These are phyloP conservation scores for Oxystoma pomonae DNA, from an alignment of 2,888 invertebrate species.

Conservation along the genomic window DNA sequence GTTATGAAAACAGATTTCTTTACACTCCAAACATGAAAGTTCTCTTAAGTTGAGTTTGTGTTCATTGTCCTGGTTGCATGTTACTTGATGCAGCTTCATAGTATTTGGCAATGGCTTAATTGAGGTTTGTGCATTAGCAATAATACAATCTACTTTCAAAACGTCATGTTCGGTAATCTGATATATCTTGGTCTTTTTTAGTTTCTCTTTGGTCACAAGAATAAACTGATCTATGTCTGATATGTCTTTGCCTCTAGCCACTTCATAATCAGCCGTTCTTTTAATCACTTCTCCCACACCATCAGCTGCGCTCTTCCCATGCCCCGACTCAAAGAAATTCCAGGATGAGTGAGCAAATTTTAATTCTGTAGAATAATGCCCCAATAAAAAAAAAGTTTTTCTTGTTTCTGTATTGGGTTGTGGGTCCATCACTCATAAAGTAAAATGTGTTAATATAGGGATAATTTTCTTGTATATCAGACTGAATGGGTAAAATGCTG, in stretches of 20 bases:
- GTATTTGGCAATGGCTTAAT: no score
- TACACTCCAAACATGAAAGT: no score
- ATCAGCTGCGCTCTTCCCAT: not conserved
- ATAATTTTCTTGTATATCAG: not conserved
- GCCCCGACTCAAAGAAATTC: not conserved
- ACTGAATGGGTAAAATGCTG: not conserved
- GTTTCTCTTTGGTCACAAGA: no score
- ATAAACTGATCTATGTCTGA: not conserved
- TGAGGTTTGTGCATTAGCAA: no score
- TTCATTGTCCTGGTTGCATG: no score
- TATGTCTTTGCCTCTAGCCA: not conserved
- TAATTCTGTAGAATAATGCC: not conserved
- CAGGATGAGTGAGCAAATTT: not conserved
- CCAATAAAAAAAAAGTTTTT: not conserved
- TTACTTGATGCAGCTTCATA: no score
- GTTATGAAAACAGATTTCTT: no score
- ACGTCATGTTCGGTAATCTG: no score
- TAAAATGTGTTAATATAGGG: not conserved
- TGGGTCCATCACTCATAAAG: not conserved
- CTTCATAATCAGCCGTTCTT: not conserved
- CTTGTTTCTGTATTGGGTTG: not conserved
- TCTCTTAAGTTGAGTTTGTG: no score
- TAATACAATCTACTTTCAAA: no score
- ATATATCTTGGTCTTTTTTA: no score
- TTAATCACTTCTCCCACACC: not conserved